Percentiles rank a stretch among this genome's conserved stretches.
Conservation (phyloP, 2,113 vertebrate genomes). For the Otocyon megalotis region DNA sequence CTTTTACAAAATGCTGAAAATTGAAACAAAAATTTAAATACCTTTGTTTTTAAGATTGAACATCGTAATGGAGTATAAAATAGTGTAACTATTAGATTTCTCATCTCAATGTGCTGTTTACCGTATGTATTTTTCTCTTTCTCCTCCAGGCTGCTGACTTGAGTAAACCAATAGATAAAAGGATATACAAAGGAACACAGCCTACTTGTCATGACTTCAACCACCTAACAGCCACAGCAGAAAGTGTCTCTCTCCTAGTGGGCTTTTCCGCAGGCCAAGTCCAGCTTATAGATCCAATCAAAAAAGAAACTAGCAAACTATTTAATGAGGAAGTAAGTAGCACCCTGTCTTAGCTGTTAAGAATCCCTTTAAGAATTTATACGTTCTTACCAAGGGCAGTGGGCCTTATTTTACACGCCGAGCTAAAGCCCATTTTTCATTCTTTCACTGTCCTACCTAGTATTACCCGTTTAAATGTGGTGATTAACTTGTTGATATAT, state of each 20-base stretch:
- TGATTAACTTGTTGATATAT: not conserved
- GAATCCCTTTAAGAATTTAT: slow-evolving; percentile 48
- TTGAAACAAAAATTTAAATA: slow-evolving; percentile 21
- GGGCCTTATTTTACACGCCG: not conserved
- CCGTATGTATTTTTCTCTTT: slow-evolving; percentile 76
- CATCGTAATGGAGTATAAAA: slow-evolving; percentile 53
- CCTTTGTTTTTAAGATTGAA: slow-evolving; percentile 49
- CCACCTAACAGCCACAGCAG: slow-evolving; percentile 97
- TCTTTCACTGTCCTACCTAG: not conserved
- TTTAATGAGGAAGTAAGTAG: slow-evolving; percentile 99
- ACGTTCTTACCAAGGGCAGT: not conserved
- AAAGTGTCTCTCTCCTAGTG: slow-evolving; percentile 98
- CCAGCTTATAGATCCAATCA: slow-evolving; percentile 99
- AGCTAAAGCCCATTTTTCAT: not conserved
- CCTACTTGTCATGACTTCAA: slow-evolving; percentile 99
- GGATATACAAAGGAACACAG: slow-evolving; percentile 99
- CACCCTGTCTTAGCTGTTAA: slow-evolving; percentile 69
- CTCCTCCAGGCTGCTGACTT: slow-evolving; percentile 96
- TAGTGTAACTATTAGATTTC: slow-evolving; percentile 59
- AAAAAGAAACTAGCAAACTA: slow-evolving; percentile 99
- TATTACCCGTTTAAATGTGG: not conserved
- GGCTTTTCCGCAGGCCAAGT: slow-evolving; percentile 99
- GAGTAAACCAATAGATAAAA: slow-evolving; percentile 99
- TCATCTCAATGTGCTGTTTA: slow-evolving; percentile 68
- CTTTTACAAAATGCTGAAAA: slow-evolving; percentile 61